A percentile compares a stretch with the other conserved stretches of the same genome.
Conservation (phyloP, 2,113 vertebrate genomes). For the Aspidoscelis tigris region DNA sequence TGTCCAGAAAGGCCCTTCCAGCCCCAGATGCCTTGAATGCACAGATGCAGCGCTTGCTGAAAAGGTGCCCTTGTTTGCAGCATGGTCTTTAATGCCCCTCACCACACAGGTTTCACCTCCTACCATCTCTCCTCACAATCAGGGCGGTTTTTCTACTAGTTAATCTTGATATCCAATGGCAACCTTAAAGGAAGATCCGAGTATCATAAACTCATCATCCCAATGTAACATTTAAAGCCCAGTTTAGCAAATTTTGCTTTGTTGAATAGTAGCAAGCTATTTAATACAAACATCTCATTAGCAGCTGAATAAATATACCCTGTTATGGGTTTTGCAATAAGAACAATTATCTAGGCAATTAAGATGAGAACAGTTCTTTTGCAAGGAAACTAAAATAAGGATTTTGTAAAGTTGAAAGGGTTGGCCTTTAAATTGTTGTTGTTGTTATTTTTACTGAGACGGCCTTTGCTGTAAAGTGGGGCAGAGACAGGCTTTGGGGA, state of each 20-base stretch:
- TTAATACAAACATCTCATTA: constrained; percentile 85
- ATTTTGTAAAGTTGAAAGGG: not conserved
- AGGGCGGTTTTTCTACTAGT: too few relatives aligned
- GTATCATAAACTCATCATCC: constrained; percentile 66
- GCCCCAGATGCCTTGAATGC: too few relatives aligned
- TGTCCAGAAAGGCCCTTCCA: too few relatives aligned
- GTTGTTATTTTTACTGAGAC: too few relatives aligned
- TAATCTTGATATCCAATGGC: too few relatives aligned
- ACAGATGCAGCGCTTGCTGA: too few relatives aligned
- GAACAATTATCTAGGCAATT: constrained; percentile 85
- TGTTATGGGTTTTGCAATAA: constrained; percentile 81
- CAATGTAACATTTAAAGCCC: constrained; percentile 77
- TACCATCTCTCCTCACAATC: too few relatives aligned
- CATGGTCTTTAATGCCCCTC: too few relatives aligned
- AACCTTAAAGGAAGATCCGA: not conserved
- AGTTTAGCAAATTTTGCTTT: constrained; percentile 81
- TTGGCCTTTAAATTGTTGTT: not conserved
- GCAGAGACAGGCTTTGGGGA: too few relatives aligned
- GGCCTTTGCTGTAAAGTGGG: too few relatives aligned
- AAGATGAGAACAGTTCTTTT: constrained; percentile 72
- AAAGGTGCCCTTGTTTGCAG: too few relatives aligned
- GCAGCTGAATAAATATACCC: constrained; percentile 77
- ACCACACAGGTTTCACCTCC: too few relatives aligned
- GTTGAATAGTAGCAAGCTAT: constrained; percentile 83
- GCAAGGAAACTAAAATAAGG: constrained; percentile 10